phyloP scores from a whole-genome alignment of 2,113 vertebrate species.

The Narcine bancroftii region DNA sequence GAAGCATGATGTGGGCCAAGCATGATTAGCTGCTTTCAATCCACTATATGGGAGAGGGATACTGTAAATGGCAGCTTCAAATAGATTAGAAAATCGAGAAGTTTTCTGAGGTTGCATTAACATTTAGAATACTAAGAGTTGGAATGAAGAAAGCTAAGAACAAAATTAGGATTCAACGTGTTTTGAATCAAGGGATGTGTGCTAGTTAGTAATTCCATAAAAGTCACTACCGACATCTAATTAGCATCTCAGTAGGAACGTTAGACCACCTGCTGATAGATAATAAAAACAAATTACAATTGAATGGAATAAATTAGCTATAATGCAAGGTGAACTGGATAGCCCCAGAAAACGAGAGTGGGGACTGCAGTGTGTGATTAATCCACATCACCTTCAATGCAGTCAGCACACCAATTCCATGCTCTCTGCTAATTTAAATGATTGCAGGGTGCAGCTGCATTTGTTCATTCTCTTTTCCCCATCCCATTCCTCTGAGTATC shows the following conservation, averaged over 20 bases:
- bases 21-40: background rate
- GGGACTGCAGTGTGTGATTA: no score
- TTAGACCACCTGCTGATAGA: no score
- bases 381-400: no score
- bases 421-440: no score
- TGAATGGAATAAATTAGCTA: background rate
- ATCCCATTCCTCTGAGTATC: no score
- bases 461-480: no score
- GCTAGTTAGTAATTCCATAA: slow-evolving; percentile 3
- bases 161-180: slow-evolving; percentile 8
- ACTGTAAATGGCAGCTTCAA: slow-evolving; percentile 20
- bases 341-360: no score
- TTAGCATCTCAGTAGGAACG: background rate
- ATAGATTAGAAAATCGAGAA: slow-evolving; percentile 13
- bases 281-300: slow-evolving; percentile 23
- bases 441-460: no score
- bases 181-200: background rate
- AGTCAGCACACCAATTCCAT: no score
- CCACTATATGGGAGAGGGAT: background rate
- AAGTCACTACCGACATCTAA: background rate
- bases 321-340: no score
- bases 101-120: slow-evolving; percentile 25
- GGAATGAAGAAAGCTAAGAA: background rate
- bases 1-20: background rate
- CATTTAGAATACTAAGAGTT: slow-evolving; percentile 14